Percentiles rank a stretch among this genome's conserved stretches.
phyloP scores from a whole-genome alignment of 2,888 invertebrate species.

The Dicyrtomina minuta region DNA sequence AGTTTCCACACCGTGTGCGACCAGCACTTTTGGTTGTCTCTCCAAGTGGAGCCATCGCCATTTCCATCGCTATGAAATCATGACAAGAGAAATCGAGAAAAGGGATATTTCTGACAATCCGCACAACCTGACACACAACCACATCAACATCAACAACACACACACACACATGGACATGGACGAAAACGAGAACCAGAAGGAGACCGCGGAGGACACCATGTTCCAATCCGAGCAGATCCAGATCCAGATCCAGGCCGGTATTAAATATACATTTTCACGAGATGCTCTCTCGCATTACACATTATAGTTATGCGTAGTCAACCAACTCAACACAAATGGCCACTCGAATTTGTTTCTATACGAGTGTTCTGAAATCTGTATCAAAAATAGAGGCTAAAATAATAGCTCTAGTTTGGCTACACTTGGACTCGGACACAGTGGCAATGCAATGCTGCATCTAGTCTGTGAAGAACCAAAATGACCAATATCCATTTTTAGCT shows the following conservation, averaged over 20 bases:
- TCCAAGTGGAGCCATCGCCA: not conserved
- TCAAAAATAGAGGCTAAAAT: no score
- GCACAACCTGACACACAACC: not conserved
- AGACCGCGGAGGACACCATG: not conserved
- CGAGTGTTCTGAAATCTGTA: no score
- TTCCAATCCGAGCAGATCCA: not conserved
- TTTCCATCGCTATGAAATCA: slow-evolving; percentile 6
- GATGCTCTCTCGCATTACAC: not conserved
- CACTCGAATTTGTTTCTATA: no score
- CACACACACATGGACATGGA: not conserved
- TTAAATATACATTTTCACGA: slow-evolving; percentile 17
- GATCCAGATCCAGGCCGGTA: not conserved
- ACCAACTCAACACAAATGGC: no score
- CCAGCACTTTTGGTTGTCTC: no score
- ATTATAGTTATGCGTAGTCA: not conserved
- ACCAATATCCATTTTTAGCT: no score
- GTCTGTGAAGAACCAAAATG: no score
- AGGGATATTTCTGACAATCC: not conserved
- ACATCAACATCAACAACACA: not conserved
- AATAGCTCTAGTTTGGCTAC: no score
- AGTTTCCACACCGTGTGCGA: slow-evolving; percentile 21
- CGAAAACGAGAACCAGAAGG: not conserved
- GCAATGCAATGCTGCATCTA: no score
- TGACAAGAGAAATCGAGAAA: not conserved
- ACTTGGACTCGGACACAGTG: no score